Evolutionary conservation across 2,797 vertebrate species (phyloP), one percentile per base, ranked within the genome.

Genomic region (Myotis vivesi): DNA sequence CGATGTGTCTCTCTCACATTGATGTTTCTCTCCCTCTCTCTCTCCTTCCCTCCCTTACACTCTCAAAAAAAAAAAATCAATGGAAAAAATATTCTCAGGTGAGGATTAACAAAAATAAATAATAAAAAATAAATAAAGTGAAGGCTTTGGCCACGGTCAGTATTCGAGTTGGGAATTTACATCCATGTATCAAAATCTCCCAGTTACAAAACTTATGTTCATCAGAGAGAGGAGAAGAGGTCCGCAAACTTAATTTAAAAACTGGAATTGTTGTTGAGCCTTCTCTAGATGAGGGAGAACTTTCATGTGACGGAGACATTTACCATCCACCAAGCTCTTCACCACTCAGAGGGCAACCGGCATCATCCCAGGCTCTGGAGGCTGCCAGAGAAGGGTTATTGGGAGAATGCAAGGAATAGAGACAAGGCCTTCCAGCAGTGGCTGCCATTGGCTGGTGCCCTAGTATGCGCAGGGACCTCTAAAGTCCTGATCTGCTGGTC

Each of bases 291-390:
- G 69, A 46, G 44, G 23, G 25, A 15, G 5, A 77, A 20, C 3
- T 15, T 4, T 8, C 55, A 3, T 20, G 36, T 82, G 8, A 16
- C 3, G 28, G 25, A 57, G 62, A 23, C 30, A 11, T 55, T 71
- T 4, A 8, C 72, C 30, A 3, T 36, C 66, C 25, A 44, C 22
- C 30, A 19, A 41, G 49, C 83, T 83, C 36, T 71, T 1, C 6
- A 20, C 12, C 28, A 1, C 36, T 72, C 0, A 0, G 38, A 68
- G 25, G 8, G n/a, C 41, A 5, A 15, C 0, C 4, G 75, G 33
- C 28, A 3, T 44, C 0, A 0, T 68, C 19, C 68, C 1, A 28
- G 55, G 1, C 85, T 87, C 33, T 53, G 71, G 17, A 28, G 23
- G 41, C 8, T 0, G 17, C 72, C 19, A 4, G 53, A n/a, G 19